These are phyloP conservation scores for Macrobrachium nipponense DNA, from an alignment of 1,140 invertebrate species.

Conservation along the genomic window DNA sequence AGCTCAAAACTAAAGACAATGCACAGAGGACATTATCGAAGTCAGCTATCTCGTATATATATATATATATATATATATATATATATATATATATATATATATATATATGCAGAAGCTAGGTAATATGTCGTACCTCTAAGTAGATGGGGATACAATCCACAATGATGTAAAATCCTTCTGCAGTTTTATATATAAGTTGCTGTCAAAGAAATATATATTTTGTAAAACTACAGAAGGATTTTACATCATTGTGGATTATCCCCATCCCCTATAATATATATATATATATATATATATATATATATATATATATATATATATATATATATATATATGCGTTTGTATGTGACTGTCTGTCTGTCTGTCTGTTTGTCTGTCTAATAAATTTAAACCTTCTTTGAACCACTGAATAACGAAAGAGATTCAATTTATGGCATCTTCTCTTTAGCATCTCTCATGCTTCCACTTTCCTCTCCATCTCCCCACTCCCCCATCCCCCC, in stretches of 20 bases:
- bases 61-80: background rate
- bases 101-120: background rate
- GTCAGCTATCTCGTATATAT: too few species aligned
- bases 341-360: constrained; percentile 23
- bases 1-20: too few species aligned
- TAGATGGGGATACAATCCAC: background rate
- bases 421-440: too few species aligned
- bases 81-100: constrained; percentile 13
- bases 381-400: constrained; percentile 20
- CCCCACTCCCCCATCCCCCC: background rate
- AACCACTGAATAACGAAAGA: too few species aligned
- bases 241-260: too few species aligned
- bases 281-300: background rate
- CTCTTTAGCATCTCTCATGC: background rate
- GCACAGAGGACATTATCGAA: too few species aligned
- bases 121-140: background rate
- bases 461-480: background rate
- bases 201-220: too few species aligned
- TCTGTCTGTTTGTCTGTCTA: constrained; percentile 29
- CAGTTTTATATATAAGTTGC: too few species aligned
- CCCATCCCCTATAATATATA: too few species aligned
- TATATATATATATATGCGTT: constrained; percentile 4
- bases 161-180: too few species aligned
- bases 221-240: too few species aligned
- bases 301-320: constrained; percentile 1